These are phyloP conservation scores for Shinisaurus crocodilurus DNA, from an alignment of 2,113 vertebrate genomes.

Conservation along the genomic window DNA sequence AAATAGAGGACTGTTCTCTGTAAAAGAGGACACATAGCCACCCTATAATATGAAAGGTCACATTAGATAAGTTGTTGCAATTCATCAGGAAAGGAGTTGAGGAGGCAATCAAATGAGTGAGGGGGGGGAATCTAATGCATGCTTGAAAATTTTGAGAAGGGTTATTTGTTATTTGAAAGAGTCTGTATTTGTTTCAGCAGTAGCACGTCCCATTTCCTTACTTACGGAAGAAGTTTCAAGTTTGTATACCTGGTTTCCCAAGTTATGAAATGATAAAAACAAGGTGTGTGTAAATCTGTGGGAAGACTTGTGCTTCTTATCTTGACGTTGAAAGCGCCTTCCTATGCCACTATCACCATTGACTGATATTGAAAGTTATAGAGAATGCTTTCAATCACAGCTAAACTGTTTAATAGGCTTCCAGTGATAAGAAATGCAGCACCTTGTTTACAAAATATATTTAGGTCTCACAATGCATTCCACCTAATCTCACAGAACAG, in stretches of 20 bases:
- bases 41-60: too few species aligned
- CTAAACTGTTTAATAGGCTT: conserved; percentile 36
- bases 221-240: background rate
- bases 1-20: too few species aligned
- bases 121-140: background rate
- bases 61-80: too few species aligned
- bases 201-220: background rate
- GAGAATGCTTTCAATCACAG: background rate
- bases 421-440: conserved; percentile 7
- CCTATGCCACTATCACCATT: background rate
- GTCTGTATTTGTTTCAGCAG: background rate
- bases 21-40: too few species aligned
- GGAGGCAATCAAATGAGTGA: too few species aligned
- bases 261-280: background rate
- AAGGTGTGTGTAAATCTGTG: conserved; percentile 6
- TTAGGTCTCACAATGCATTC: conserved; percentile 43
- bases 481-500: conserved; percentile 35
- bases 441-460: conserved; percentile 51
- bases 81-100: too few species aligned
- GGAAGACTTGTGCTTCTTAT: background rate
- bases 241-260: background rate
- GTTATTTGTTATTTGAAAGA: background rate
- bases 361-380: conserved; percentile 24
- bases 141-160: background rate
- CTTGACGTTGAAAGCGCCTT: background rate